Evolutionary conservation across 2,797 vertebrate species (phyloP), one percentile per base, ranked within the genome.

Genomic region (Silurus lanzhouensis): DNA sequence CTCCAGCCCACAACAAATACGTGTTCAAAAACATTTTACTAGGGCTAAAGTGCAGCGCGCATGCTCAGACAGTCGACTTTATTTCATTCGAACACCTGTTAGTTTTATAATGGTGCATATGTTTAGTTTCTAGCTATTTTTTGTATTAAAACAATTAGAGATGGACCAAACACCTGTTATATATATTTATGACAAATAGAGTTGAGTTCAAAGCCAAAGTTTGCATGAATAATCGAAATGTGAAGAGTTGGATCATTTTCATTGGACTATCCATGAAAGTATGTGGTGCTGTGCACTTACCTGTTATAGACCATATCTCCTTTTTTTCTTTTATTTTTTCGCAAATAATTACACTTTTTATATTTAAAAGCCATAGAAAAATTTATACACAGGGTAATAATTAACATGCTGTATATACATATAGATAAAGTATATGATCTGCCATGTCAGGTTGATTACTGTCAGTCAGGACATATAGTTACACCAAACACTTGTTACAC

Each of bases 371-470:
- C 6, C 6, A 1, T 63, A 44, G 5, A 44, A 44, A 55, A 78
- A 61, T 22, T 5, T 77, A 7, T 77, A 22, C 3, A 9, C 19
- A n/a, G 58, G 1, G 2, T 17, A 78, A 44, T 61, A 22, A 60
- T 61, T 44, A 22, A n/a, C 58, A 46, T n/a, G 31, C 58, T 46
- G 77, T 79, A 63, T 38, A 61, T 31, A 22, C 4, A 25, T 5
- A 48, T 9, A 52, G n/a, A 31, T 20, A 60, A 52, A n/a, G 31
- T 20, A 60, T 48, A 5, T 83, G 46, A 72, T 72, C 46, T 68
- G 22, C 12, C 5, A 27, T 22, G 75, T 46, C 74, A 83, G 60
- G 19, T 31, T 86, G 81, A 61, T 84, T 72, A 55, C 66, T 22
- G 55, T 61, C 10, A 74, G 74, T 80, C 60, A 55, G 52, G 38